Conservation (phyloP, 2,888 invertebrate species). For the Cenopis cana region DNA sequence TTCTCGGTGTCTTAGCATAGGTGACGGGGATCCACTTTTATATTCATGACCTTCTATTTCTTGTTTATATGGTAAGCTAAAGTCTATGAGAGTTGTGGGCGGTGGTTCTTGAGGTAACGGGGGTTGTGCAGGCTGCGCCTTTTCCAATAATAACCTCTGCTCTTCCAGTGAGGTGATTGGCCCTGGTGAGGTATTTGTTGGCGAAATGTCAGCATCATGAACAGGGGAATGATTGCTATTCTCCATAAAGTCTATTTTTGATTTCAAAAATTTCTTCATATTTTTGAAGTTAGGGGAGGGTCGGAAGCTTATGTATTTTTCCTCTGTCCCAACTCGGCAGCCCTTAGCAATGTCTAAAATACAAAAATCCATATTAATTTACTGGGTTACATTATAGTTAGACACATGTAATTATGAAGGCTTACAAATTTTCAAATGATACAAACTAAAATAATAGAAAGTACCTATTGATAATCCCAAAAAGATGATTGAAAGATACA, state of each 20-base stretch:
- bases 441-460: no score
- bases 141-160: conserved; percentile 32
- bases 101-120: conserved; percentile 61
- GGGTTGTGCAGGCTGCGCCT: conserved; percentile 53
- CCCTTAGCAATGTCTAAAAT: conserved; percentile 45
- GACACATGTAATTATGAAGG: no score
- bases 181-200: conserved; percentile 10
- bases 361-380: not conserved
- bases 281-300: conserved; percentile 71
- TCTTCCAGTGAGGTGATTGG: conserved; percentile 27
- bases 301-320: conserved; percentile 60
- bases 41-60: conserved; percentile 58
- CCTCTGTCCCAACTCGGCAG: conserved; percentile 54
- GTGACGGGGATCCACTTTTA: conserved; percentile 11
- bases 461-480: no score
- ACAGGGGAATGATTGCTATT: conserved; percentile 44
- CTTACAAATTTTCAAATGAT: no score
- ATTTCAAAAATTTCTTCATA: conserved; percentile 70
- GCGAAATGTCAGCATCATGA: conserved; percentile 11
- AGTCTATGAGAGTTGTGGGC: conserved; percentile 52
- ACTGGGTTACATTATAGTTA: not conserved
- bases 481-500: no score
- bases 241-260: conserved; percentile 57
- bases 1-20: not conserved
- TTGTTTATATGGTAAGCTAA: conserved; percentile 49